Evolutionary conservation across 2,113 vertebrate genomes (phyloP), one percentile per base, ranked within the genome.

Genomic region (Festucalex cinctus): DNA sequence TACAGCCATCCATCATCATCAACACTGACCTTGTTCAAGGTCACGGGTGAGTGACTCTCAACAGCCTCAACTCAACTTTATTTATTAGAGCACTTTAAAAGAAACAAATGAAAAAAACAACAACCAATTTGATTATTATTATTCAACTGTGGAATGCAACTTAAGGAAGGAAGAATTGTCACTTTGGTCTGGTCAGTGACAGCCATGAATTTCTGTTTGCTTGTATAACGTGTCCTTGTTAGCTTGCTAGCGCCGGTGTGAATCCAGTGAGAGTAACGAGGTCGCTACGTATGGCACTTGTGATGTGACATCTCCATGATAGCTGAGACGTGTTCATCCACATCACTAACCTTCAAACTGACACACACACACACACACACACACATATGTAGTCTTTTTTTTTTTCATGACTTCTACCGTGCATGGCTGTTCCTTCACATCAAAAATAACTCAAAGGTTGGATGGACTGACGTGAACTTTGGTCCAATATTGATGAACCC

Each of bases 381-480:
- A 32, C 28, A 32, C 28, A 32, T 32, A 32, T 32, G 28, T 32
- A 32, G 28, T 32, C 28, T 2, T 39, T 1, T 39, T 37, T 8
- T 37, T 39, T 54, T 22, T 14, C 9, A 24, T 14, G 51, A 13
- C 51, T 54, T 32, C 28, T 32, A 32, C 56, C 26, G 3, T 16
- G 36, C 9, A 20, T 3, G 17, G 57, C 32, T 57, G 28, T 10
- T 59, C 32, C 16, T 59, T 36, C 17, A 36, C 57, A 60, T n/a
- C 17, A 12, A 60, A 60, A 36, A 60, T 37, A 37, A 60, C 6
- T 60, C 12, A n/a, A 60, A 60, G 32, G 7, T 63, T 28, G 61
- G 41, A 46, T 46, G 41, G n/a, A 5, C 28, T 62, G 41, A 63
- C 24, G 24, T 63, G 61, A 63, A 62, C 39, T 62, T 41, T 44